Conservation (phyloP, 2,888 invertebrate species). For the Apantesis nais region DNA sequence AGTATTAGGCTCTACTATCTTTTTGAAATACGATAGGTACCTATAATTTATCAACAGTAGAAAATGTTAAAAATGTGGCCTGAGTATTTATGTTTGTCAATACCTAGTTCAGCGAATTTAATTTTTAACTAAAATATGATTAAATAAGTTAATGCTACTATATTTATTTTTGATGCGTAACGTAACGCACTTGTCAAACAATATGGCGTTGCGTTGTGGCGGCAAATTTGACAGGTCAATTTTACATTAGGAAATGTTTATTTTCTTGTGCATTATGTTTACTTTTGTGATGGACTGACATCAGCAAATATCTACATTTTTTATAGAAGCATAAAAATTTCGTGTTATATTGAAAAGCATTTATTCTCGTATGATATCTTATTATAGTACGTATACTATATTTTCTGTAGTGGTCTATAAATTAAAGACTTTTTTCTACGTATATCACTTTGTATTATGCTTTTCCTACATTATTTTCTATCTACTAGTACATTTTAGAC, state of each 20-base stretch:
- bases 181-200: slow-evolving; percentile 72
- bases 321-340: slow-evolving; percentile 31
- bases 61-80: not conserved
- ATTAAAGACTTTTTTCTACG: slow-evolving; percentile 17
- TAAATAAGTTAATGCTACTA: slow-evolving; percentile 64
- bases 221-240: slow-evolving; percentile 74
- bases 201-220: slow-evolving; percentile 69
- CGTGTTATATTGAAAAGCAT: slow-evolving; percentile 37
- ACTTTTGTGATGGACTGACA: slow-evolving; percentile 37
- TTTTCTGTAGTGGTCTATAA: too few species aligned
- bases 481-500: not conserved
- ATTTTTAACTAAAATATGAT: slow-evolving; percentile 22
- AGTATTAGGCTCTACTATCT: not conserved
- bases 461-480: slow-evolving; percentile 11
- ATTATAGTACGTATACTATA: too few species aligned
- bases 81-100: too few species aligned
- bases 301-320: slow-evolving; percentile 36
- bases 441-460: slow-evolving; percentile 16
- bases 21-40: not conserved
- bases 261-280: slow-evolving; percentile 31
- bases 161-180: slow-evolving; percentile 78
- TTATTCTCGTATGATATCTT: slow-evolving; percentile 22
- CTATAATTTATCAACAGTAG: not conserved
- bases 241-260: slow-evolving; percentile 59
- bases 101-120: not conserved